phyloP scores from a whole-genome alignment of 2,888 invertebrate species.

The Ophioninae sp. region DNA sequence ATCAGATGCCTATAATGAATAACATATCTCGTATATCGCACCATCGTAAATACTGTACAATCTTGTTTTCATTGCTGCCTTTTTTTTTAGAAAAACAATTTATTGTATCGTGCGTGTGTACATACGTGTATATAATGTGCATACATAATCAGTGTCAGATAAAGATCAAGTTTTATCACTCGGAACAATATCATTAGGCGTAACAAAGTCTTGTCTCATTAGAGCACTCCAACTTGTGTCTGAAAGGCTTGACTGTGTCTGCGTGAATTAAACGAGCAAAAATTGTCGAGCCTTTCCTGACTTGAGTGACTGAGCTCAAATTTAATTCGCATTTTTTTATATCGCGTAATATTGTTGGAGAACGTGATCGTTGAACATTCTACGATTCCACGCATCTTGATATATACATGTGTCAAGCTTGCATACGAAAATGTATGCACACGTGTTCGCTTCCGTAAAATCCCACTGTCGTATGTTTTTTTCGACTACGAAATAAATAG shows the following conservation, averaged over 20 bases:
- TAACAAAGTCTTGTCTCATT: too few species aligned
- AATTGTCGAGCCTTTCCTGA: neutral
- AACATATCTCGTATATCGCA: slow-evolving; percentile 61
- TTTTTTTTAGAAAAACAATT: slow-evolving; percentile 25
- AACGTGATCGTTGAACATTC: neutral
- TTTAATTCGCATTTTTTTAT: neutral
- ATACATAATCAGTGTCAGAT: neutral
- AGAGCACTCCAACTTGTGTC: too few species aligned
- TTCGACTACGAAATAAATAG: slow-evolving; percentile 33
- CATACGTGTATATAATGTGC: slow-evolving; percentile 29
- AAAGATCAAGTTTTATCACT: neutral
- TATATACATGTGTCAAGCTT: slow-evolving; percentile 3
- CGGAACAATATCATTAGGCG: too few species aligned
- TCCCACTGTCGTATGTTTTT: slow-evolving; percentile 36
- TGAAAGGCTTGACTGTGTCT: neutral
- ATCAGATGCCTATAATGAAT: slow-evolving; percentile 46
- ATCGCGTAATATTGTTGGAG: neutral
- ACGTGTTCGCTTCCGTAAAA: slow-evolving; percentile 55
- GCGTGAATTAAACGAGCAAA: neutral
- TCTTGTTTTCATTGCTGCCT: neutral
- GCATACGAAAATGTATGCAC: slow-evolving; percentile 27
- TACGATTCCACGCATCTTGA: neutral
- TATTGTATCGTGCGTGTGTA: slow-evolving; percentile 53
- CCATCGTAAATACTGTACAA: slow-evolving; percentile 36
- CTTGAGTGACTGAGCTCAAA: neutral